phyloP scores from a whole-genome alignment of 2,797 vertebrate species.

The Muraenolepis orangiensis region DNA sequence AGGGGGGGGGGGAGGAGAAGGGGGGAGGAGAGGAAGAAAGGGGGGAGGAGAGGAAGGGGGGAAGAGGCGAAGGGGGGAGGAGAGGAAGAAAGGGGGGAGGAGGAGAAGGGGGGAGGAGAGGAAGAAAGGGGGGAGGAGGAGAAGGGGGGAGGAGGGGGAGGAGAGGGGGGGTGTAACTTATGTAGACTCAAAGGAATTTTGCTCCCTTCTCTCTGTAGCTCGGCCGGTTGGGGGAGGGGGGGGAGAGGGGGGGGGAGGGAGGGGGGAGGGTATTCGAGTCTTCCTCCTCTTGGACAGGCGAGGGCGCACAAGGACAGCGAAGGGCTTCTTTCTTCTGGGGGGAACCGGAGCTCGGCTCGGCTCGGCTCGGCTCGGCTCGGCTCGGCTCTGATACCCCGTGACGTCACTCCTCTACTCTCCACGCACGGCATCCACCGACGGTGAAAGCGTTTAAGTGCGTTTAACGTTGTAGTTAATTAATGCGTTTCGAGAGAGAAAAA shows the following conservation, averaged over 20 bases:
- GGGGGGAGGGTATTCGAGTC: no score
- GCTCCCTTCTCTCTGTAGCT: conserved; percentile 34
- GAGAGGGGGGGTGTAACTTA: conserved; percentile 21
- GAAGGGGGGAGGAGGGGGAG: not conserved
- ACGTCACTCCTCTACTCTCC: not conserved
- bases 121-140: conserved; percentile 7
- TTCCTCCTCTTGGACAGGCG: conserved; percentile 69
- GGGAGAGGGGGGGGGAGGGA: conserved; percentile 30
- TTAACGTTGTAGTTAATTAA: no score
- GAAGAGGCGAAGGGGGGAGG: not conserved
- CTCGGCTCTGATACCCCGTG: not conserved
- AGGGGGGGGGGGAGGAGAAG: conserved; percentile 2
- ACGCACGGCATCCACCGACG: not conserved
- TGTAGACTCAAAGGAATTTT: conserved; percentile 58
- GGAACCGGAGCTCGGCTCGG: not conserved
- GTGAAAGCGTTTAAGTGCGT: no score
- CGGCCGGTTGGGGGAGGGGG: conserved; percentile 30
- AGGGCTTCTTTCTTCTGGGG: conserved; percentile 51
- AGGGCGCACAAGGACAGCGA: conserved; percentile 80
- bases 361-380: not conserved
- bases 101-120: not conserved
- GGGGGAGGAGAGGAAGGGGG: not conserved
- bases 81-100: not conserved
- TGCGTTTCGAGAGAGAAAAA: not conserved
- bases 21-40: conserved; percentile 9